Conservation (phyloP, 2,888 invertebrate genomes). For the Cantharis rustica region DNA sequence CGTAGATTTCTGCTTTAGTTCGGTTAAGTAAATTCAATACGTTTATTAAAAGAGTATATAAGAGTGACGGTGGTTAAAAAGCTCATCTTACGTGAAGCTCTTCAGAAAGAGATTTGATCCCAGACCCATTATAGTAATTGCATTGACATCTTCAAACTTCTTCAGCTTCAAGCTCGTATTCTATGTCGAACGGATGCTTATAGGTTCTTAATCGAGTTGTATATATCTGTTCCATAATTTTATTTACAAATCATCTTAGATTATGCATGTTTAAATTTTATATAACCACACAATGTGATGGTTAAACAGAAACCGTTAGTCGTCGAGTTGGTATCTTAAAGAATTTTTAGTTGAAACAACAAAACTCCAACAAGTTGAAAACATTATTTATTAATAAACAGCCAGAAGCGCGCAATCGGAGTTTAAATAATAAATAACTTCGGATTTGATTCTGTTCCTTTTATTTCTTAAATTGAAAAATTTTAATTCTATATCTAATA, state of each 20-base stretch:
- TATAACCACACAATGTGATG: too few relatives aligned
- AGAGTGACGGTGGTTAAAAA: conserved; percentile 20
- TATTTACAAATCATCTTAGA: not conserved
- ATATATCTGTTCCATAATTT: not conserved
- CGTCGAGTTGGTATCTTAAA: not conserved
- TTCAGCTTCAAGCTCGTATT: conserved; percentile 30
- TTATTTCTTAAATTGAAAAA: too few relatives aligned
- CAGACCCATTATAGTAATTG: conserved; percentile 35
- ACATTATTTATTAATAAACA: not conserved
- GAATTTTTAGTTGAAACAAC: not conserved
- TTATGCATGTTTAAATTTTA: too few relatives aligned
- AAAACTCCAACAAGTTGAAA: not conserved
- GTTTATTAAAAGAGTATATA: conserved; percentile 18
- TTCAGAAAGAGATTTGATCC: conserved; percentile 29
- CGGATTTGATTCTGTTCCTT: not conserved
- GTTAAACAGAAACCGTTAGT: too few relatives aligned
- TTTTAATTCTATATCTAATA: not conserved
- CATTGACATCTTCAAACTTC: conserved; percentile 32
- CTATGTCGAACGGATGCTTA: conserved; percentile 34
- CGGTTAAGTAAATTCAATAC: conserved; percentile 7
- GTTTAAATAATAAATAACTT: conserved; percentile 16
- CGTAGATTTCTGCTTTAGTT: conserved; percentile 13
- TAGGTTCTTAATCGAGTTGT: conserved; percentile 15
- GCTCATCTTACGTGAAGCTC: conserved; percentile 23
- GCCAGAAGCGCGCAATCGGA: not conserved